Conservation (phyloP, 2,888 invertebrate species). For the Cepaea hortensis region DNA sequence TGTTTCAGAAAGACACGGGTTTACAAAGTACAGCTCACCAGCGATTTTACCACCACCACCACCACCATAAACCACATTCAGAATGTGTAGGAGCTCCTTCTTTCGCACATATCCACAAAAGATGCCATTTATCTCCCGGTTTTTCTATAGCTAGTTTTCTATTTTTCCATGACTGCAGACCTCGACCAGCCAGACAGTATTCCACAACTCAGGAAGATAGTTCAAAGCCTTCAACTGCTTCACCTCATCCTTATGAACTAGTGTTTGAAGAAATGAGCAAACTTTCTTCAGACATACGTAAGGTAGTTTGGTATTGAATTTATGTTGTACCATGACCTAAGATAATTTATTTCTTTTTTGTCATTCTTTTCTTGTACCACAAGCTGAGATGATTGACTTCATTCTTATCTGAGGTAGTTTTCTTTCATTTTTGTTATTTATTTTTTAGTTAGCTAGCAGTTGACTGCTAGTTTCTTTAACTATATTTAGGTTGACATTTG, state of each 20-base stretch:
- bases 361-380: no score
- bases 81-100: neutral
- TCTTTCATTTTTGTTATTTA: no score
- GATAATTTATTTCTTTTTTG: no score
- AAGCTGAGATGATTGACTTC: no score
- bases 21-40: neutral
- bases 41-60: neutral
- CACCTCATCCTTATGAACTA: conserved; percentile 85
- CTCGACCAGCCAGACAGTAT: conserved; percentile 21
- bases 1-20: neutral
- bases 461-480: no score
- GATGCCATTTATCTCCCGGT: neutral
- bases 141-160: neutral
- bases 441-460: no score
- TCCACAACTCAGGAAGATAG: neutral
- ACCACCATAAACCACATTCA: neutral
- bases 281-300: conserved; percentile 89
- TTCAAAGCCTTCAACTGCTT: neutral
- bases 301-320: conserved; percentile 79
- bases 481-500: no score
- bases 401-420: no score
- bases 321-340: neutral
- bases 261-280: conserved; percentile 91
- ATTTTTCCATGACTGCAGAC: neutral
- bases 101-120: neutral